Conservation (phyloP, 2,113 vertebrate genomes). For the Thryonomys swinderianus region DNA sequence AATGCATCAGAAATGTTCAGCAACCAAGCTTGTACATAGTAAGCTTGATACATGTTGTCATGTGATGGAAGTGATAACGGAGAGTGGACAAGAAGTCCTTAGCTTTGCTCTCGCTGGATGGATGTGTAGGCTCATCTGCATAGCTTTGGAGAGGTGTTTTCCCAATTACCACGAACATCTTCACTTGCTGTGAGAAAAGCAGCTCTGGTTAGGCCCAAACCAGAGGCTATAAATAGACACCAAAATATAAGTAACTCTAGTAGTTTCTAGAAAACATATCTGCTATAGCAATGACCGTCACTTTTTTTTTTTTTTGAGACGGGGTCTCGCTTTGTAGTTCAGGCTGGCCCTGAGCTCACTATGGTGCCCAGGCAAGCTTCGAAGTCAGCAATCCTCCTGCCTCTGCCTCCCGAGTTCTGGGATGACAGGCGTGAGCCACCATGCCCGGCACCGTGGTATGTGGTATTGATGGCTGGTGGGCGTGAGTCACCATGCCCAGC, state of each 20-base stretch:
- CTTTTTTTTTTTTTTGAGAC: too few species aligned
- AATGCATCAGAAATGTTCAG: background rate
- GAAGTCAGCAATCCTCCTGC: too few species aligned
- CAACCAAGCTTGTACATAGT: background rate
- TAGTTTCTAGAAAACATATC: background rate
- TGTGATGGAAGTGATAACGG: background rate
- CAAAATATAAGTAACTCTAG: background rate
- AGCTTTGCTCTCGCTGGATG: background rate
- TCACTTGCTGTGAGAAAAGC: background rate
- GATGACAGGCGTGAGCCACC: too few species aligned
- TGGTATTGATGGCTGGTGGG: too few species aligned
- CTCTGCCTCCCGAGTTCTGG: too few species aligned
- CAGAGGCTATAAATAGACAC: background rate
- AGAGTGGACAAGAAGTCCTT: background rate
- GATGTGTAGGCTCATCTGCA: background rate
- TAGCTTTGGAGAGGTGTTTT: background rate
- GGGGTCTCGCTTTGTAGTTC: too few species aligned
- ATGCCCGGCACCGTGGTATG: too few species aligned
- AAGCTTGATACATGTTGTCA: background rate
- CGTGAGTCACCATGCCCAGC: too few species aligned
- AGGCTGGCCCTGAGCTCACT: too few species aligned
- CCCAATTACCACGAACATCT: background rate
- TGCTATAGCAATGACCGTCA: too few species aligned
- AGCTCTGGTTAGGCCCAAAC: background rate
- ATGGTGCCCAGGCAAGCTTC: too few species aligned